Evolutionary conservation across 2,888 invertebrate species (phyloP).

Genomic region (Oxyteleia sp.): DNA sequence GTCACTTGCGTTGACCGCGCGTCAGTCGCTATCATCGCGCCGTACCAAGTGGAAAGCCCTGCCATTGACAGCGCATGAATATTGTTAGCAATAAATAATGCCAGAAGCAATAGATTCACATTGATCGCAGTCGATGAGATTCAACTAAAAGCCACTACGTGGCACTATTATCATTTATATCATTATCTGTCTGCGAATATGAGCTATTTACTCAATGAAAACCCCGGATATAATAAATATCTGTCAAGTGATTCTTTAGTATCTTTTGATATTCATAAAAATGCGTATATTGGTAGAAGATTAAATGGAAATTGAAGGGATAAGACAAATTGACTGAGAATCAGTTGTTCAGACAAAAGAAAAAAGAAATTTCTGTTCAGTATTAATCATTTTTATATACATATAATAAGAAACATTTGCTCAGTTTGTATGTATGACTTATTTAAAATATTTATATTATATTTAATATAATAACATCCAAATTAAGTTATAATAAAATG

Average conservation of each 20-base stretch:
- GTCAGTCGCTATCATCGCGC: constrained; percentile 77
- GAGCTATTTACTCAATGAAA: constrained; percentile 47
- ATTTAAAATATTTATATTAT: too few relatives aligned
- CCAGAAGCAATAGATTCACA: constrained; percentile 61
- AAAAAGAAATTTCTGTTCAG: too few relatives aligned
- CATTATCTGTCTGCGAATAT: constrained; percentile 47
- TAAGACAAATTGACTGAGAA: too few relatives aligned
- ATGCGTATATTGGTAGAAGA: too few relatives aligned
- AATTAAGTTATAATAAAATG: too few relatives aligned
- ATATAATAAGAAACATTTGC: too few relatives aligned
- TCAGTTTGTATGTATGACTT: too few relatives aligned
- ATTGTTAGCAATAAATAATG: constrained; percentile 85
- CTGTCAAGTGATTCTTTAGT: constrained; percentile 7
- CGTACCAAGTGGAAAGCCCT: constrained; percentile 84
- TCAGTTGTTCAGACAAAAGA: too few relatives aligned
- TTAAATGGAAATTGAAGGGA: too few relatives aligned
- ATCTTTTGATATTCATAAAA: too few relatives aligned
- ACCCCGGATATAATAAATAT: constrained; percentile 49
- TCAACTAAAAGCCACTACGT: constrained; percentile 69
- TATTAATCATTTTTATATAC: too few relatives aligned
- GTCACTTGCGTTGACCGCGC: constrained; percentile 73
- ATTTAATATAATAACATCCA: too few relatives aligned
- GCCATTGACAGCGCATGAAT: constrained; percentile 85
- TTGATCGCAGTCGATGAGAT: constrained; percentile 63
- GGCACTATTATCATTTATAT: constrained; percentile 70